A percentile compares a stretch with the other conserved stretches of the same genome.
phyloP scores from a whole-genome alignment of 2,113 vertebrate species.

The Muntiacus muntjak region DNA sequence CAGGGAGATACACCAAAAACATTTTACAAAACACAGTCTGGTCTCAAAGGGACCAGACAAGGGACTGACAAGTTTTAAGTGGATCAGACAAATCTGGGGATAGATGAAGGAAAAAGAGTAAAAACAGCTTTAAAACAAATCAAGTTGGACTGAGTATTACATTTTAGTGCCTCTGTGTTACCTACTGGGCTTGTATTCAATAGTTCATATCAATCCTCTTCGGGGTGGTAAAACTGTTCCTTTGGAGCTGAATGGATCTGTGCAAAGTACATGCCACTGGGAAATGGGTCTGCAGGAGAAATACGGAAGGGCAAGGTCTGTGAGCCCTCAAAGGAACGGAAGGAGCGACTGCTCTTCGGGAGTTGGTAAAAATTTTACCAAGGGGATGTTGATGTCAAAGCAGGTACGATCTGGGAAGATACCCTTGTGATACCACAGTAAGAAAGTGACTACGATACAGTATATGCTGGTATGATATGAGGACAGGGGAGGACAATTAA shows the following conservation, averaged over 20 bases:
- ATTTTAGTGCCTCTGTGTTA: neutral
- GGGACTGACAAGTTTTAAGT: constrained; percentile 21
- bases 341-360: neutral
- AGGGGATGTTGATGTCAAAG: neutral
- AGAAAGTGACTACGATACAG: neutral
- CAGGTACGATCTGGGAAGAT: neutral
- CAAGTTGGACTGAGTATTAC: neutral
- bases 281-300: neutral
- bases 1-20: neutral
- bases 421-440: neutral
- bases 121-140: neutral
- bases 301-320: neutral
- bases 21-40: neutral
- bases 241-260: neutral
- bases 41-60: neutral
- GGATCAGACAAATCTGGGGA: neutral
- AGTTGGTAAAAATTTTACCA: neutral
- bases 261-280: neutral
- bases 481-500: neutral
- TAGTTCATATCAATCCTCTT: neutral
- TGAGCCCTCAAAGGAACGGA: neutral
- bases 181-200: neutral
- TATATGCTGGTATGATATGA: neutral
- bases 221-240: neutral
- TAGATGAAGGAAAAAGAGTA: neutral